Conservation (phyloP, 2,113 vertebrate species). For the Chinchilla lanigera region DNA sequence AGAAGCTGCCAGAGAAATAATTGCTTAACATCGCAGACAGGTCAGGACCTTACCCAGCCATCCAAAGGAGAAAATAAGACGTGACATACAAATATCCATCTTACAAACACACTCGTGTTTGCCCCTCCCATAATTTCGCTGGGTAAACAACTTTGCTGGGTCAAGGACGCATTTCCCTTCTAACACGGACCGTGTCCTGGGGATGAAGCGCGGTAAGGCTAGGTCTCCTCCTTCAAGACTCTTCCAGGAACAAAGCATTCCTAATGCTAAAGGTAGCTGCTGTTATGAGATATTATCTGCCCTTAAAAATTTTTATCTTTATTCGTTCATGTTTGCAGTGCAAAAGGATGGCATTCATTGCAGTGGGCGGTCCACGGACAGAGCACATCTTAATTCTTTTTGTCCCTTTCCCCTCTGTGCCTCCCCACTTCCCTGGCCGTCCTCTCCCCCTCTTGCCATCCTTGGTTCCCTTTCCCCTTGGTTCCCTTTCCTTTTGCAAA, state of each 20-base stretch:
- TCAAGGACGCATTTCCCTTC: accelerated
- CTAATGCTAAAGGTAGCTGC: not conserved
- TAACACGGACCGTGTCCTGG: accelerated
- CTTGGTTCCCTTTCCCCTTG: not conserved
- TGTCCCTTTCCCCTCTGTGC: not conserved
- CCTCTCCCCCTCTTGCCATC: not conserved
- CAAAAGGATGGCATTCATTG: not conserved
- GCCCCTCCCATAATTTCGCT: not conserved
- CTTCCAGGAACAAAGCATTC: not conserved
- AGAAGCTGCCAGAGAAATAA: constrained; percentile 48
- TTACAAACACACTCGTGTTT: not conserved
- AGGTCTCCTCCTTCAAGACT: not conserved
- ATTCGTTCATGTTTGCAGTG: not conserved
- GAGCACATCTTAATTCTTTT: not conserved
- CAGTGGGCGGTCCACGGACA: not conserved
- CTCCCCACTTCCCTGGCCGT: not conserved
- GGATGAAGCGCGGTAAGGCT: not conserved
- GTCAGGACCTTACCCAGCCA: constrained; percentile 10
- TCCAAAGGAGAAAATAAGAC: not conserved
- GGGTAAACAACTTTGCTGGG: accelerated
- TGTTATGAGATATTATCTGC: not conserved
- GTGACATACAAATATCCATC: not conserved
- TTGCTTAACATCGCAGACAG: not conserved
- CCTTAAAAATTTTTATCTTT: not conserved
- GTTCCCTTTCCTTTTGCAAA: not conserved